A percentile compares a stretch with the other conserved stretches of the same genome.
Conservation (phyloP, 2,797 vertebrate species). For the Gila robusta region DNA sequence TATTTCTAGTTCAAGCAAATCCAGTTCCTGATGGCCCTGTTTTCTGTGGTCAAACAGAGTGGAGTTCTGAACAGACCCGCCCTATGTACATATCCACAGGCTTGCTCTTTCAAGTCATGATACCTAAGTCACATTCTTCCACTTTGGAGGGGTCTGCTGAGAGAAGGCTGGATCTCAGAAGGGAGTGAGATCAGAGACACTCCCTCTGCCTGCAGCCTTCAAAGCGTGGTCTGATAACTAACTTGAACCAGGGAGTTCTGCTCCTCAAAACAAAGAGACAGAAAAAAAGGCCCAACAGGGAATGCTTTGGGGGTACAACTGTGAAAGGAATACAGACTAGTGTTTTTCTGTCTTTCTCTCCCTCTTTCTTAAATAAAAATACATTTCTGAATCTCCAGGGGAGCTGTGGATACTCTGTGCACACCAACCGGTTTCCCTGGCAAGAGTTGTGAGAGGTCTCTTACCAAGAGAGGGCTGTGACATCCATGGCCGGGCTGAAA, state of each 20-base stretch:
- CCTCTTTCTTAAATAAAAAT: conserved; percentile 42
- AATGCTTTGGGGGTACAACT: conserved; percentile 62
- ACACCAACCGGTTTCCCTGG: conserved; percentile 48
- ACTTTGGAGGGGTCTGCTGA: conserved; percentile 41
- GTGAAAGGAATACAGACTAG: conserved; percentile 61
- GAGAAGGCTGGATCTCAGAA: conserved; percentile 62
- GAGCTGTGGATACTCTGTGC: conserved; percentile 35
- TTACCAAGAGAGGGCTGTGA: conserved; percentile 25
- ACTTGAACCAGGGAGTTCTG: conserved; percentile 71
- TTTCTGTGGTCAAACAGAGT: conserved; percentile 30
- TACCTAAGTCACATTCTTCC: conserved; percentile 27
- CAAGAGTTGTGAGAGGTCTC: conserved; percentile 38
- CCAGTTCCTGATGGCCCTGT: conserved; percentile 2
- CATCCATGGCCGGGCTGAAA: conserved; percentile 28
- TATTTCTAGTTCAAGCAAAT: background rate
- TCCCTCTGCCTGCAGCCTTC: conserved; percentile 75
- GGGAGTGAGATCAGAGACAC: conserved; percentile 75
- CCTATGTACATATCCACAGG: conserved; percentile 14
- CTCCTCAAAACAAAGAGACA: conserved; percentile 62
- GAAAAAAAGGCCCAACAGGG: conserved; percentile 55
- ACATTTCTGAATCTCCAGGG: conserved; percentile 13
- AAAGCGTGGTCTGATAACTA: conserved; percentile 76
- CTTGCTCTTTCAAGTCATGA: conserved; percentile 3
- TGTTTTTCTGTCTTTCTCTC: conserved; percentile 37
- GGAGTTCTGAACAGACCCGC: conserved; percentile 27